phyloP scores from a whole-genome alignment of 2,113 vertebrate genomes.

The Petromus typicus region DNA sequence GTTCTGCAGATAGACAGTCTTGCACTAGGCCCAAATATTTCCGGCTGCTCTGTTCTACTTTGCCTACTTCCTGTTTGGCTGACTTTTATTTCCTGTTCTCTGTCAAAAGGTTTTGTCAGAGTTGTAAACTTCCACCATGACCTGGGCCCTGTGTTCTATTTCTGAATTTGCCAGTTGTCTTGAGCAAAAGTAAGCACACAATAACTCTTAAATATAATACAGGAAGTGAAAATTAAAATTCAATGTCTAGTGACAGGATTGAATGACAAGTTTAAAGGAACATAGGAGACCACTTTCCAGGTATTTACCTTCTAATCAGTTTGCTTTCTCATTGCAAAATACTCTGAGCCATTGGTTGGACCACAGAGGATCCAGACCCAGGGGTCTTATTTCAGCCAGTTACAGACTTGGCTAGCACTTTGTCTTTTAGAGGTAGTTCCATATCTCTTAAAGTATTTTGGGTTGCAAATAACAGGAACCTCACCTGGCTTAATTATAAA shows the following conservation, averaged over 20 bases:
- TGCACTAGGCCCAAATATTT: conserved; percentile 37
- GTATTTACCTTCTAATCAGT: background rate
- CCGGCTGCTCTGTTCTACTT: conserved; percentile 46
- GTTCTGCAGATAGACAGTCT: conserved; percentile 59
- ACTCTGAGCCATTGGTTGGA: background rate
- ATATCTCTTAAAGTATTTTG: background rate
- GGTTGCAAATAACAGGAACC: conserved; percentile 10
- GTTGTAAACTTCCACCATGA: conserved; percentile 56
- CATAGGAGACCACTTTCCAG: background rate
- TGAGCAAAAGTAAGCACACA: conserved; percentile 29
- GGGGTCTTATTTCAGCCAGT: background rate
- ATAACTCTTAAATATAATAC: conserved; percentile 47
- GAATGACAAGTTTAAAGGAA: conserved; percentile 39
- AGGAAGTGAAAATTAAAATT: conserved; percentile 75
- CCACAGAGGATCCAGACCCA: background rate
- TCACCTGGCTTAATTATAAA: conserved; percentile 9
- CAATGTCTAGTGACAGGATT: conserved; percentile 5
- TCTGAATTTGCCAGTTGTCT: conserved; percentile 63
- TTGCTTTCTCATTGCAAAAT: background rate
- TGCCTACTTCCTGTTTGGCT: conserved; percentile 78
- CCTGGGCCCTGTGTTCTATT: conserved; percentile 47
- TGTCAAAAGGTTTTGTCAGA: conserved; percentile 52
- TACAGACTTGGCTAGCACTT: background rate
- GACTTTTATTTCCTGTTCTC: conserved; percentile 76
- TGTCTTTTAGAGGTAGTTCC: conserved; percentile 39